Conservation (phyloP, 2,888 invertebrate genomes). For the Limenitis arthemis region DNA sequence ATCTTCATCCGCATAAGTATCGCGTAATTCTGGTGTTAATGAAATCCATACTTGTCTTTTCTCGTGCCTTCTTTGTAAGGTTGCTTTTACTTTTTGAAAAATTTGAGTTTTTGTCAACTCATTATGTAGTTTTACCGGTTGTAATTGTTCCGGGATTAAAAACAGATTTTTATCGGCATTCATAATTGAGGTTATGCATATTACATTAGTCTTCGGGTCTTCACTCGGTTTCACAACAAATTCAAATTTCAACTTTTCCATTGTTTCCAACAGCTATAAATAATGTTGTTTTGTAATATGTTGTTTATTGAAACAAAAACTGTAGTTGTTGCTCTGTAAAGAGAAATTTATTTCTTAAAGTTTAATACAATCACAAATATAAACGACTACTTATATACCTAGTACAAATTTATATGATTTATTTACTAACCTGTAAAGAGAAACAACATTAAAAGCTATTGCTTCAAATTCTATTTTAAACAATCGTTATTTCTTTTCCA, state of each 20-base stretch:
- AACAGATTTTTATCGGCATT: constrained; percentile 14
- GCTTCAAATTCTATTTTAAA: constrained; percentile 1
- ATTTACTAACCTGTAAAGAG: too few relatives aligned
- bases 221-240: constrained; percentile 18
- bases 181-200: constrained; percentile 25
- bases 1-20: constrained; percentile 21
- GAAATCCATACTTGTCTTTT: constrained; percentile 26
- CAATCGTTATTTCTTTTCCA: constrained; percentile 1
- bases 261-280: constrained; percentile 10
- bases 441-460: neutral
- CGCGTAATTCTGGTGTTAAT: constrained; percentile 18
- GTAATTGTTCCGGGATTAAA: constrained; percentile 20
- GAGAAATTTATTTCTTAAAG: too few relatives aligned
- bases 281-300: constrained; percentile 5
- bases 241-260: constrained; percentile 22
- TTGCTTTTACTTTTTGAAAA: constrained; percentile 21
- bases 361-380: too few relatives aligned
- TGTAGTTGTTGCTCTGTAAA: neutral
- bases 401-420: too few relatives aligned
- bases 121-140: constrained; percentile 18
- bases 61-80: constrained; percentile 21
- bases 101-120: constrained; percentile 11
- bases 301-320: neutral
- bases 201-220: constrained; percentile 24
- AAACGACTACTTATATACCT: too few relatives aligned